Base-by-base conservation (phyloP, 2,888 invertebrate genomes). In the Cryptus viduatorius region DNA sequence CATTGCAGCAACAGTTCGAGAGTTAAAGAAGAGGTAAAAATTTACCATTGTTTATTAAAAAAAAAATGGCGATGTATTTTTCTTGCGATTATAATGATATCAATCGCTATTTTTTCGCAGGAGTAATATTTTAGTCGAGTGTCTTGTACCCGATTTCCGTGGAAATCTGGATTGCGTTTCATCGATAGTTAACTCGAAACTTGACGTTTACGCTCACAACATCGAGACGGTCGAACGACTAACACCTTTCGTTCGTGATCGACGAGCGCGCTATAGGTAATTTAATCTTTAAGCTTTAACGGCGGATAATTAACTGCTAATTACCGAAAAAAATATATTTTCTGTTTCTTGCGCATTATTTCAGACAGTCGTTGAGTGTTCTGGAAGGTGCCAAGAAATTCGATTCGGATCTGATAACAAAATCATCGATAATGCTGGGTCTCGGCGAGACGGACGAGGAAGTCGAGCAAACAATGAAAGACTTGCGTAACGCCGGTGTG, bases 201-300 rank as follows among this genome's bases (percentile, higher is more conserved):
- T 99, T 0, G 99, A 99, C 94, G 99, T 99, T 48, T 99, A 97
- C 93, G 99, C 99, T 0, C 99, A 99, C 94, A 99, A 99, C 94
- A 97, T 99, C 50, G 99, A 99, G 95, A 99, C 99, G 0, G 99
- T 99, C 0, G 98, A 98, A 92, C 95, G 96, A 86, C 94, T 99
- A 48, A 99, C 99, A 64, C 98, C 98, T 4, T 97, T 96, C 92
- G 99, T 99, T 0, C 95, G 99, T 82, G 99, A 99, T 93, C 96
- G 97, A 37, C 95, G 99, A 83, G 99, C 99, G 12, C 96, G 96
- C 94, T 99, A 97, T 92, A 95, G 95, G 95, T 95, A 92, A 87
- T 56, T 8, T 95, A 92, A 87, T 56, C 10, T 79, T 68, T 0
- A 42, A 61, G 44, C 24, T 24, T 37, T 4, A 7, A 56, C 10